These are phyloP conservation scores for Muscicapa adusta DNA, from an alignment of 2,113 vertebrate species.

Conservation along the genomic window DNA sequence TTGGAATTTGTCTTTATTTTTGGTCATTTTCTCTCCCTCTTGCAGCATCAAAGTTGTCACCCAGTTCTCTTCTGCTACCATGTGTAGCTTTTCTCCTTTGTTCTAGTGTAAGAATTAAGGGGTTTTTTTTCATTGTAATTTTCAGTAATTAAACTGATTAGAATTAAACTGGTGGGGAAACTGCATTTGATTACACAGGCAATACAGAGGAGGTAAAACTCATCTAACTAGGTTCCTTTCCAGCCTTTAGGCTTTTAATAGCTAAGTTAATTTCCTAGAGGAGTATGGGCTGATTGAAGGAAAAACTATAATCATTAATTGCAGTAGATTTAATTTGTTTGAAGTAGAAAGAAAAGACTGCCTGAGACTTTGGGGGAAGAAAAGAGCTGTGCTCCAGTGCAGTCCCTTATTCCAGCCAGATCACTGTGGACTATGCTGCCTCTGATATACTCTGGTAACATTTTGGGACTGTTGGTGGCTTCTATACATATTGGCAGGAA, in stretches of 20 bases:
- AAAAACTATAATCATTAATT: slow-evolving; percentile 65
- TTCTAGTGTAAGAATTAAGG: background rate
- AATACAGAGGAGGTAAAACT: slow-evolving; percentile 54
- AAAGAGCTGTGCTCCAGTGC: background rate
- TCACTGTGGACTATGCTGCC: background rate
- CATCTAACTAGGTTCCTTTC: slow-evolving; percentile 54
- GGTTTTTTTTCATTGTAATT: background rate
- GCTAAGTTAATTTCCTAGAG: slow-evolving; percentile 64
- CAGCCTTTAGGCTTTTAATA: slow-evolving; percentile 63
- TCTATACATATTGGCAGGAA: background rate
- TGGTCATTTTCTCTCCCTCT: background rate
- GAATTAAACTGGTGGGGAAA: slow-evolving; percentile 60
- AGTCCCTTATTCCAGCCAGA: background rate
- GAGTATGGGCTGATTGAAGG: slow-evolving; percentile 57
- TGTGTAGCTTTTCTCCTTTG: background rate
- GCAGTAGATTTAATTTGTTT: slow-evolving; percentile 56
- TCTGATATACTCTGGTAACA: background rate
- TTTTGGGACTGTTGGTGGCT: background rate
- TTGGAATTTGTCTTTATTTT: background rate
- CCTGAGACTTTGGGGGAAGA: slow-evolving; percentile 4
- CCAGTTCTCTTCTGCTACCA: background rate
- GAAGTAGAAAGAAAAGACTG: slow-evolving; percentile 34
- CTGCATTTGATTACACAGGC: slow-evolving; percentile 56
- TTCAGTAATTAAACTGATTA: slow-evolving; percentile 66
- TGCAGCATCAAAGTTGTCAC: background rate